A percentile compares a stretch with the other conserved stretches of the same genome.
These are phyloP conservation scores for Trachelus troglodyta DNA, from an alignment of 2,888 invertebrate genomes.

Conservation along the genomic window DNA sequence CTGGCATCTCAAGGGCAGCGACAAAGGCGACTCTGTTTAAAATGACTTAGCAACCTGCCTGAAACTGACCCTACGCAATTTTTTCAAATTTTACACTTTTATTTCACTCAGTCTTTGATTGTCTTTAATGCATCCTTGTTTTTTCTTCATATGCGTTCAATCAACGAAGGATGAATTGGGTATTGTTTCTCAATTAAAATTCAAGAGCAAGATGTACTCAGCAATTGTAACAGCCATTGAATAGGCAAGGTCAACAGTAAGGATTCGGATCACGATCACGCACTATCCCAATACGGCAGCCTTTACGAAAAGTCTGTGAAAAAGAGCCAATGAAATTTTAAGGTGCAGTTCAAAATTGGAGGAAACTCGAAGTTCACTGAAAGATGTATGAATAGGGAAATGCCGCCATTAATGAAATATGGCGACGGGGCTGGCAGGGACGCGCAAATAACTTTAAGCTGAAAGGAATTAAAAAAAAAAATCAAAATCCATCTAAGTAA, in stretches of 20 bases:
- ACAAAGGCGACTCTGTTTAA: conserved; percentile 42
- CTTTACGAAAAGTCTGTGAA: no score
- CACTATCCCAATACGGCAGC: conserved; percentile 19
- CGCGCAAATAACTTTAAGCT: no score
- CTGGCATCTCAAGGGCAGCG: conserved; percentile 28
- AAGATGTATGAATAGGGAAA: no score
- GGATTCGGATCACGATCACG: conserved; percentile 26
- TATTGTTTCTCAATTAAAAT: background rate
- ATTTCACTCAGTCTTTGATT: background rate
- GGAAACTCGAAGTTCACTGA: no score
- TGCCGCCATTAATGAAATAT: no score
- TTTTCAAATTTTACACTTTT: conserved; percentile 13
- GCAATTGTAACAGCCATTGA: background rate
- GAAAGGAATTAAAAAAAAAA: no score
- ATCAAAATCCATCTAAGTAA: no score
- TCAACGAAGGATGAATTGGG: background rate
- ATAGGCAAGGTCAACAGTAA: background rate
- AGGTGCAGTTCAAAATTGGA: no score
- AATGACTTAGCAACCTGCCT: conserved; percentile 24
- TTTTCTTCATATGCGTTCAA: no score
- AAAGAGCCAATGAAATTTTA: no score
- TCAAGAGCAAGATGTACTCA: background rate
- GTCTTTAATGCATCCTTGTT: background rate
- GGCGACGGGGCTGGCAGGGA: no score
- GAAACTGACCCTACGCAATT: background rate